Evolutionary conservation across 2,888 invertebrate genomes (phyloP).

Genomic region (Bhutanitis thaidina): DNA sequence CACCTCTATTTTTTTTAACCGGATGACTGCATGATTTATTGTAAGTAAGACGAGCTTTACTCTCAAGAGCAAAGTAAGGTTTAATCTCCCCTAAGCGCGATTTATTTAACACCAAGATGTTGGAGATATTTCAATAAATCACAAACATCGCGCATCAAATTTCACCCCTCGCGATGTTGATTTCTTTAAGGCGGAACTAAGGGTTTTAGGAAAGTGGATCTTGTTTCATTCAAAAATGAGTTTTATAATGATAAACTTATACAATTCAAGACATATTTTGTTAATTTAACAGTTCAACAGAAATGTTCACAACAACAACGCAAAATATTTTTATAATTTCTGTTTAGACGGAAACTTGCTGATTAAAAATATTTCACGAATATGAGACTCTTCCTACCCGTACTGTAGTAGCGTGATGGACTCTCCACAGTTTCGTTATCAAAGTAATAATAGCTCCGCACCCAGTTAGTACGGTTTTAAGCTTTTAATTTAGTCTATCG

Average conservation of each 20-base stretch:
- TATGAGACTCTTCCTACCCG: too few species aligned
- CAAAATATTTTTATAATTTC: too few species aligned
- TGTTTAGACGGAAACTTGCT: too few species aligned
- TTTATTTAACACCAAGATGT: constrained; percentile 67
- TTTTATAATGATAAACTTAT: constrained; percentile 21
- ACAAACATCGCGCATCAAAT: constrained; percentile 68
- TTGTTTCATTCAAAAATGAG: constrained; percentile 44
- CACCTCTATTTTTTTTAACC: constrained; percentile 59
- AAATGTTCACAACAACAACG: too few species aligned
- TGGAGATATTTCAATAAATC: constrained; percentile 75
- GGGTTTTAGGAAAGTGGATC: constrained; percentile 66
- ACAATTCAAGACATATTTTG: too few species aligned
- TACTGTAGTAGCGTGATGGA: too few species aligned
- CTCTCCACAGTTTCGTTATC: too few species aligned
- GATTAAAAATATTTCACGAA: too few species aligned
- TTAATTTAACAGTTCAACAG: too few species aligned
- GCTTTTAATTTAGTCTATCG: too few species aligned
- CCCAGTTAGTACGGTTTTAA: too few species aligned
- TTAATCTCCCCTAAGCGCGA: constrained; percentile 69
- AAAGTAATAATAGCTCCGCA: too few species aligned
- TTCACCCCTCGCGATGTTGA: constrained; percentile 46
- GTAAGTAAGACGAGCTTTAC: constrained; percentile 63
- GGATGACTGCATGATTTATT: constrained; percentile 69
- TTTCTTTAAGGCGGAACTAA: constrained; percentile 34
- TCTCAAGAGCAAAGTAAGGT: constrained; percentile 45